phyloP scores from a whole-genome alignment of 2,888 invertebrate species.

The Acronicta aceris region DNA sequence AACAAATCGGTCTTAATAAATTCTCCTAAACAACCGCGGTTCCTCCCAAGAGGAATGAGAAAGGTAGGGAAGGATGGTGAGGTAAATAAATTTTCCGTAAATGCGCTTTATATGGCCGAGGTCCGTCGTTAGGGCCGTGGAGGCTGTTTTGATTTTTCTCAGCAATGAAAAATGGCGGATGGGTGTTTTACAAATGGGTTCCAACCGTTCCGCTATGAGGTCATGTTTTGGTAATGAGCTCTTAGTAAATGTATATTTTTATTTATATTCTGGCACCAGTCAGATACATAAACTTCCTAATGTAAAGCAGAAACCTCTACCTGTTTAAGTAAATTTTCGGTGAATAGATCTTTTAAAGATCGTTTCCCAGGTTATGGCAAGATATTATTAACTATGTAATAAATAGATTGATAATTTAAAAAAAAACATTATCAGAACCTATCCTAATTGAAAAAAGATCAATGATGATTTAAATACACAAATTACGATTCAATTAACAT shows the following conservation, averaged over 20 bases:
- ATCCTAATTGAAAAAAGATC: neutral
- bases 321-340: no score
- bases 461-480: neutral
- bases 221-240: slow-evolving; percentile 3
- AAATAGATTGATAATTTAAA: no score
- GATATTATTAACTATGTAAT: no score
- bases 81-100: slow-evolving; percentile 23
- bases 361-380: no score
- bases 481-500: neutral
- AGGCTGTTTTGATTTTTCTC: slow-evolving; percentile 23
- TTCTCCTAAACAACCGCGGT: slow-evolving; percentile 10
- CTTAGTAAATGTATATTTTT: neutral
- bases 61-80: slow-evolving; percentile 1
- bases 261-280: no score
- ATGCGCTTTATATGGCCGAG: slow-evolving; percentile 17
- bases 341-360: no score
- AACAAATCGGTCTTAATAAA: slow-evolving; percentile 32
- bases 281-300: no score
- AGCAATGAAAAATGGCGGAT: slow-evolving; percentile 21
- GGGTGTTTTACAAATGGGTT: slow-evolving; percentile 17
- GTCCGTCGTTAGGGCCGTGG: neutral
- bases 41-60: slow-evolving; percentile 1
- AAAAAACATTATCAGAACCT: no score
- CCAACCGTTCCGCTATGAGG: neutral
- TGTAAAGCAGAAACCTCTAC: no score